phyloP scores from a whole-genome alignment of 2,113 vertebrate species.

The Nothoprocta perdicaria region DNA sequence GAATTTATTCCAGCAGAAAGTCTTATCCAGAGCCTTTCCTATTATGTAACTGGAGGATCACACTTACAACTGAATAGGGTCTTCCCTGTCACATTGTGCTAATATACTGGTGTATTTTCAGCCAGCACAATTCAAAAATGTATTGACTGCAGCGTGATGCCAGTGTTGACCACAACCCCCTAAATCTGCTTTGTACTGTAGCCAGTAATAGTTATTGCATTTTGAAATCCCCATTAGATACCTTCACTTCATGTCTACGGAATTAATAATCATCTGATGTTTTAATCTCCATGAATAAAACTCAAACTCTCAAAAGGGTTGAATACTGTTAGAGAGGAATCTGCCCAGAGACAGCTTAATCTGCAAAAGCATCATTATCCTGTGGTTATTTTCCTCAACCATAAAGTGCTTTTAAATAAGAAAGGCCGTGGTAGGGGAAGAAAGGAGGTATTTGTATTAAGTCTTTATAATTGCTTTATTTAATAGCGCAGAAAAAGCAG shows the following conservation, averaged over 20 bases:
- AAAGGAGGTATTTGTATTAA: not conserved
- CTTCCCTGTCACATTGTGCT: not conserved
- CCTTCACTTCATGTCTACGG: not conserved
- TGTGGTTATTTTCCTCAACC: not conserved
- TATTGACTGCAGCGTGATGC: not conserved
- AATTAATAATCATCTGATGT: not conserved
- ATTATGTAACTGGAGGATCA: not conserved
- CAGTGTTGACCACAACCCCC: rapidly evolving
- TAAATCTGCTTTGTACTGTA: not conserved
- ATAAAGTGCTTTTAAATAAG: not conserved
- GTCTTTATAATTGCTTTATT: not conserved
- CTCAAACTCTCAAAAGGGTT: not conserved
- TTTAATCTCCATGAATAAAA: not conserved
- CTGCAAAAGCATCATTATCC: not conserved
- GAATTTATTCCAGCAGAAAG: constrained; percentile 33
- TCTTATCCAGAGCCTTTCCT: constrained; percentile 12
- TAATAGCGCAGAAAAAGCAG: not conserved
- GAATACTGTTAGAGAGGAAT: not conserved
- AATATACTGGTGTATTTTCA: not conserved
- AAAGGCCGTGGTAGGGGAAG: not conserved
- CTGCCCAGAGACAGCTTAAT: not conserved
- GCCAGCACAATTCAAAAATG: not conserved
- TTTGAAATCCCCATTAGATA: not conserved
- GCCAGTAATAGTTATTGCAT: not conserved
- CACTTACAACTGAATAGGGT: not conserved